phyloP scores from a whole-genome alignment of 2,113 vertebrate species.

The Aptenodytes patagonicus region DNA sequence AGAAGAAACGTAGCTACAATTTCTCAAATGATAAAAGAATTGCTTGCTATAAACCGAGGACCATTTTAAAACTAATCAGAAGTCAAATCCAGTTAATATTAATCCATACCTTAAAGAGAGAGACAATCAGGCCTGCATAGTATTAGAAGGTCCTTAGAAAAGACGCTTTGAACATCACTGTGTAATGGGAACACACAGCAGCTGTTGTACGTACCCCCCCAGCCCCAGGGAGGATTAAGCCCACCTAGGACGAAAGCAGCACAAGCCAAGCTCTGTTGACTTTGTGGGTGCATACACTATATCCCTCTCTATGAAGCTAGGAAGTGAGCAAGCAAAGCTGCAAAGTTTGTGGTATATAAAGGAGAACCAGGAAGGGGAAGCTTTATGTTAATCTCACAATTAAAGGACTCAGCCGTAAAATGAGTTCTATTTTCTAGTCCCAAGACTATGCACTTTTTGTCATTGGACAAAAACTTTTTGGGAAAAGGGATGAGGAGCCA shows the following conservation, averaged over 20 bases:
- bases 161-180: neutral
- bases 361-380: neutral
- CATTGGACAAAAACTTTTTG: neutral
- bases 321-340: neutral
- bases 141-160: neutral
- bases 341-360: neutral
- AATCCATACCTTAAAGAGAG: neutral
- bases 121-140: neutral
- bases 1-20: neutral
- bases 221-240: neutral
- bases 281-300: neutral
- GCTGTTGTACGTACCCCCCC: neutral
- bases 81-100: neutral
- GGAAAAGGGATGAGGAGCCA: neutral
- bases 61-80: neutral
- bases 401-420: neutral
- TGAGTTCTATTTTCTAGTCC: neutral
- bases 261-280: neutral
- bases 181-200: neutral
- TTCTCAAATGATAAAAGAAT: slow-evolving; percentile 25
- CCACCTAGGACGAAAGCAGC: neutral
- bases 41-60: neutral
- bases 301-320: neutral
- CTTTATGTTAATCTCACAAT: neutral
- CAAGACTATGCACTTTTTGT: neutral